A percentile compares a stretch with the other conserved stretches of the same genome.
These are phyloP conservation scores for Echiichthys vipera DNA, from an alignment of 2,797 vertebrate genomes.

Conservation along the genomic window DNA sequence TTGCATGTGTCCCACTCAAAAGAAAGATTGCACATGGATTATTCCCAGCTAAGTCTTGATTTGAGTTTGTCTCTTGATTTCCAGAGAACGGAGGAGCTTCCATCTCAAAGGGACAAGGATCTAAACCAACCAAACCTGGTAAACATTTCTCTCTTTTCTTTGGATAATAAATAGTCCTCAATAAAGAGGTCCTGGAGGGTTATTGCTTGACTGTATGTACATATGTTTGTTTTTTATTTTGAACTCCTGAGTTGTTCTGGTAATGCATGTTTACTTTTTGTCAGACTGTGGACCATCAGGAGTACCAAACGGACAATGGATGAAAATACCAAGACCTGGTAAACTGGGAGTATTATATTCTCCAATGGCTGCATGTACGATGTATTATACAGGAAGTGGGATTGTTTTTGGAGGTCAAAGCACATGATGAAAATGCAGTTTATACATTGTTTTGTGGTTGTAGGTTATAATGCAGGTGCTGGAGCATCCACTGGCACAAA, in stretches of 20 bases:
- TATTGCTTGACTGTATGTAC: too few relatives aligned
- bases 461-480: constrained; percentile 51
- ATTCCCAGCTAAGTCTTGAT: background rate
- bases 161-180: background rate
- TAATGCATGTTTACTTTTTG: background rate
- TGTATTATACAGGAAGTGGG: background rate
- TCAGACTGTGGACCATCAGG: constrained; percentile 76
- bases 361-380: background rate
- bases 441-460: constrained; percentile 26
- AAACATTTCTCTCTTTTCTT: constrained; percentile 26
- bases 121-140: constrained; percentile 67
- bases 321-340: constrained; percentile 78
- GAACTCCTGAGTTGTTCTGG: background rate
- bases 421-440: background rate
- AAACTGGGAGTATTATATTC: constrained; percentile 17
- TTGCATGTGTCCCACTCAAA: background rate
- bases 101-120: constrained; percentile 56
- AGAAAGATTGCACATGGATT: background rate
- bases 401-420: background rate
- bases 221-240: background rate
- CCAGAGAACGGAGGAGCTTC: constrained; percentile 54
- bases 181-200: too few relatives aligned
- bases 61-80: constrained; percentile 31
- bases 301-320: constrained; percentile 76
- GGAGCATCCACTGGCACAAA: constrained; percentile 42